Conservation (phyloP, 2,113 vertebrate genomes). For the Lophochroa leadbeateri region DNA sequence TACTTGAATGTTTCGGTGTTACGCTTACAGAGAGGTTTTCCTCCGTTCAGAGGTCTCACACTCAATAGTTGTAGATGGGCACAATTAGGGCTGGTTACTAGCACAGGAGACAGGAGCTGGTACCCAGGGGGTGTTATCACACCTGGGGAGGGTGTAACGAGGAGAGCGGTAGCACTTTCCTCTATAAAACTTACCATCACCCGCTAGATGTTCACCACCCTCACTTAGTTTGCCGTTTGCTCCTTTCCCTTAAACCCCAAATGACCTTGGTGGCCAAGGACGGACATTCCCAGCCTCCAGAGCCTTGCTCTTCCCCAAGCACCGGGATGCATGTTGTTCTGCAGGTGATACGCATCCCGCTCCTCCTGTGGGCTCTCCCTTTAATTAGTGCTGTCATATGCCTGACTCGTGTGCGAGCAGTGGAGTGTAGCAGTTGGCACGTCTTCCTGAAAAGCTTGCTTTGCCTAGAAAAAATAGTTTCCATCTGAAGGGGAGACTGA, state of each 20-base stretch:
- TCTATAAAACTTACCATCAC: background rate
- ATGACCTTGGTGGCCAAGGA: background rate
- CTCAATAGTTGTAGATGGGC: fast-evolving
- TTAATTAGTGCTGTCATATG: background rate
- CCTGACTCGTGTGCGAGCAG: background rate
- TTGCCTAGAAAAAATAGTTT: conserved; percentile 1
- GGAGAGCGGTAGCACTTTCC: background rate
- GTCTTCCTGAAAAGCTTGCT: background rate
- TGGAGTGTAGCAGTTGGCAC: background rate
- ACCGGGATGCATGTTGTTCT: fast-evolving
- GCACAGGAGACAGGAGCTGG: no score
- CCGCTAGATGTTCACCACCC: background rate
- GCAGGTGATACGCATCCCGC: background rate
- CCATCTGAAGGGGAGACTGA: background rate
- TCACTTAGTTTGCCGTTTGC: background rate
- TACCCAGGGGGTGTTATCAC: background rate
- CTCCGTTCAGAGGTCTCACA: fast-evolving
- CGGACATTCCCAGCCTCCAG: fast-evolving
- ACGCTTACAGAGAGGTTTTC: fast-evolving
- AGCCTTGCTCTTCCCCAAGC: no score
- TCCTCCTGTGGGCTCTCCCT: background rate
- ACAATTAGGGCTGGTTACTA: fast-evolving
- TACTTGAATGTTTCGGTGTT: no score
- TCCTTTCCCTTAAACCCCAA: background rate
- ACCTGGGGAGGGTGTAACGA: fast-evolving